phyloP scores from a whole-genome alignment of 2,888 invertebrate genomes.

The Drosophila merina region DNA sequence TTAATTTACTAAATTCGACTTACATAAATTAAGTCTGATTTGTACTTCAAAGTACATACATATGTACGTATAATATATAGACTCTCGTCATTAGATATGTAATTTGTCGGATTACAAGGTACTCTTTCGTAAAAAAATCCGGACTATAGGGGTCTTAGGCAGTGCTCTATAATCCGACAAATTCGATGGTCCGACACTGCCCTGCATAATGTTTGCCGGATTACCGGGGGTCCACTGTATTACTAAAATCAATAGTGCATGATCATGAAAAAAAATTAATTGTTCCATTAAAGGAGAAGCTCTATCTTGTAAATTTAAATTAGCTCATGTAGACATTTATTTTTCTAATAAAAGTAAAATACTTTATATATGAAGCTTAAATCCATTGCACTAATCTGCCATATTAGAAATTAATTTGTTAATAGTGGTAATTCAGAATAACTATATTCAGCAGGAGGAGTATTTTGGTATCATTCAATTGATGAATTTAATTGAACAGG shows the following conservation, averaged over 20 bases:
- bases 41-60: too few relatives aligned
- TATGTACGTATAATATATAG: too few relatives aligned
- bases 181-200: too few relatives aligned
- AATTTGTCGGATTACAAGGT: too few relatives aligned
- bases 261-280: slow-evolving; percentile 88
- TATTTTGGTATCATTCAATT: slow-evolving; percentile 87
- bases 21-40: too few relatives aligned
- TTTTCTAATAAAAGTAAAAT: slow-evolving; percentile 86
- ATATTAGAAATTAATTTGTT: slow-evolving; percentile 87
- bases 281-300: slow-evolving; percentile 88
- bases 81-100: too few relatives aligned
- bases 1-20: too few relatives aligned
- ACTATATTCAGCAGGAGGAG: slow-evolving; percentile 86
- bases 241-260: slow-evolving; percentile 86
- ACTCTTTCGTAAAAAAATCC: too few relatives aligned
- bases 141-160: too few relatives aligned
- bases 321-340: slow-evolving; percentile 86
- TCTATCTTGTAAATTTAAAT: slow-evolving; percentile 86
- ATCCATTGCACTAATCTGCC: slow-evolving; percentile 87
- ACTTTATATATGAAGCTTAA: slow-evolving; percentile 89
- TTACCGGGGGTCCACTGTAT: too few relatives aligned
- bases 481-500: slow-evolving; percentile 85
- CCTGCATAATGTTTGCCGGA: too few relatives aligned
- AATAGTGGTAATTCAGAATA: slow-evolving; percentile 87
- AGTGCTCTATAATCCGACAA: too few relatives aligned